Conservation (phyloP, 1,140 invertebrate species). For the Pseudoatta argentina region DNA sequence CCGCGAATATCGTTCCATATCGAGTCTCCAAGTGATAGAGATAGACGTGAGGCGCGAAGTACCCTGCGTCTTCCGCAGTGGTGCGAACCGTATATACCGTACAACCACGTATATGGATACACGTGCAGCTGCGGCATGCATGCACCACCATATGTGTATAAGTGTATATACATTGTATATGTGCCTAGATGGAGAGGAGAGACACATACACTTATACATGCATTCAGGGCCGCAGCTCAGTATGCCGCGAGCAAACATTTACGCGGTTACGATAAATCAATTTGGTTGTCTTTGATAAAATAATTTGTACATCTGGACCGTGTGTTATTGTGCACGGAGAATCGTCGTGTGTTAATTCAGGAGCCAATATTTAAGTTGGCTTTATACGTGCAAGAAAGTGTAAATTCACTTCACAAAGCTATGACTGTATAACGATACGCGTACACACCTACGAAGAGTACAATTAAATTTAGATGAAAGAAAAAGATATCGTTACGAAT, state of each 20-base stretch:
- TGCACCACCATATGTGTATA: neutral
- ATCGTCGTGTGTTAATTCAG: constrained; percentile 35
- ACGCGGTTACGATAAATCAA: constrained; percentile 52
- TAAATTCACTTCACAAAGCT: neutral
- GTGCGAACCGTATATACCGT: constrained; percentile 1
- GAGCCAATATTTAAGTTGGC: constrained; percentile 45
- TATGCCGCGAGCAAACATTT: constrained; percentile 54
- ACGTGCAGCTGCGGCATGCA: constrained; percentile 3
- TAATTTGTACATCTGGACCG: constrained; percentile 49
- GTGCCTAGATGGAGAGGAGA: neutral
- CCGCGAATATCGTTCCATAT: constrained; percentile 47
- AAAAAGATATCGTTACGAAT: neutral
- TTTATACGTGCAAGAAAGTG: neutral
- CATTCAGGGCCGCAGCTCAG: constrained; percentile 39
- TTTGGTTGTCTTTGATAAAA: constrained; percentile 59
- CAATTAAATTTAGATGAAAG: constrained; percentile 16
- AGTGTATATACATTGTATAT: neutral
- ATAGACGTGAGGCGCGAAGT: neutral
- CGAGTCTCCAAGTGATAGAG: constrained; percentile 37
- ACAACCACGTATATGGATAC: neutral
- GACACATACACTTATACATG: constrained; percentile 19
- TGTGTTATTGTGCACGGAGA: constrained; percentile 17
- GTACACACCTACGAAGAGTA: neutral
- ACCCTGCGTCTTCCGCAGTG: constrained; percentile 33
- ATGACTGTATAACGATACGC: neutral